Evolutionary conservation across 2,797 vertebrate species (phyloP), one percentile per base, ranked within the genome.

Genomic region (Coranthus polyacanthus): DNA sequence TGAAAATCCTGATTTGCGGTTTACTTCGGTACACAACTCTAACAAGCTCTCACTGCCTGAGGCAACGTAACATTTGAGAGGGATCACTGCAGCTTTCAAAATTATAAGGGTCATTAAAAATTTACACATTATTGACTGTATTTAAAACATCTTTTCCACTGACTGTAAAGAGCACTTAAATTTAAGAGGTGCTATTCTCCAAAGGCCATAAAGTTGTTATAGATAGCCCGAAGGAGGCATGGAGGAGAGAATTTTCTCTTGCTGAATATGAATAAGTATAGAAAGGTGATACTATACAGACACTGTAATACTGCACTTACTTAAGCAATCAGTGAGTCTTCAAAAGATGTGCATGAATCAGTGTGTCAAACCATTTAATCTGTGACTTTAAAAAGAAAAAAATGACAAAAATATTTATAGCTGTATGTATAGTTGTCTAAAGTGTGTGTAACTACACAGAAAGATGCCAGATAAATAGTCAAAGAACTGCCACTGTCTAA

Each of bases 101-200:
- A 90, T 92, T 88, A 92, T 89, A 91, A 84, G 81, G 87, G 79
- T 88, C 87, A 92, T 92, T 91, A 92, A 93, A 93, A 86, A 91
- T 91, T 61, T 89, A 91, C 86, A 92, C 84, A 83, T 90, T 91
- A 92, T 92, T 92, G 91, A 92, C 90, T 92, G 84, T 90, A 90
- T 92, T 92, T 92, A 91, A 92, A 92, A 91, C 89, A 90, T 91
- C 82, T 91, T 92, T 91, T 91, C 88, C 87, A 89, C 79, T 85
- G 89, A 92, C 89, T 90, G 88, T 90, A 89, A 91, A 92, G 87
- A 84, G 89, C 86, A 91, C 89, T 93, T 91, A 91, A 88, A 91
- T 91, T 91, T 92, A 91, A 94, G 87, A 90, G 91, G 87, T 85
- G 85, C 85, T 82, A 88, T 89, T 90, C 90, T 91, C 86, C 84